Base-by-base conservation (phyloP, 2,113 vertebrate species). In the Gymnocephalus cernua region DNA sequence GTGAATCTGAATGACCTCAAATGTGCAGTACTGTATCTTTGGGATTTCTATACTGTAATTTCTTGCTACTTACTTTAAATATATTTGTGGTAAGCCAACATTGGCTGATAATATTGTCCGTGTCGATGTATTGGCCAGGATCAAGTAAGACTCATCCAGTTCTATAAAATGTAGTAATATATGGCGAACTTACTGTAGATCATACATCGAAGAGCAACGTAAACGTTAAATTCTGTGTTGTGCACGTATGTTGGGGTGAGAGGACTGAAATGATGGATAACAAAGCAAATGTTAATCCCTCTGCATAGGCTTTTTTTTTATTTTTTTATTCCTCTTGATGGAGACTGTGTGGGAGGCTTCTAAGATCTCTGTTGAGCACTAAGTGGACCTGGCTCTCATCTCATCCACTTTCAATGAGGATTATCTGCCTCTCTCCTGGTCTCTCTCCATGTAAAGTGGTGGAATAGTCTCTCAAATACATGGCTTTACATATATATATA, bases 301-400 rank as follows among this genome's bases (percentile, higher is more conserved):
- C 16, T 47, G 68, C 76, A 75, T 65, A 73, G 21, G 77, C 50
- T 69, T 18, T 53, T 57, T 74, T 56, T 13, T 21, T 41, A n/a
- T n/a, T n/a, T n/a, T 54, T 58, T 66, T 51, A n/a, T 27, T 66
- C 72, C 68, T 10, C 76, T 54, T 84, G 83, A 87, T 89, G 65
- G 81, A 85, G 90, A 76, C 81, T 41, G 65, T 8, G 89, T 90
- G 84, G 90, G 90, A 25, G 21, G 58, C 77, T 83, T 77, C 59
- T 81, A 74, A 88, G 90, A 86, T 84, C 88, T 85, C 66, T 47
- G 80, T 21, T 23, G 80, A 85, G 83, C 56, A 18, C 82, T 71
- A 77, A 89, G 86, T 86, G 87, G 88, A 91, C 88, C 84, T 78
- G 65, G 72, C 85, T 87, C 88, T 92, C 83, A 84, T 93, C 86